Conservation (phyloP, 2,113 vertebrate species). For the Grantiella picta region DNA sequence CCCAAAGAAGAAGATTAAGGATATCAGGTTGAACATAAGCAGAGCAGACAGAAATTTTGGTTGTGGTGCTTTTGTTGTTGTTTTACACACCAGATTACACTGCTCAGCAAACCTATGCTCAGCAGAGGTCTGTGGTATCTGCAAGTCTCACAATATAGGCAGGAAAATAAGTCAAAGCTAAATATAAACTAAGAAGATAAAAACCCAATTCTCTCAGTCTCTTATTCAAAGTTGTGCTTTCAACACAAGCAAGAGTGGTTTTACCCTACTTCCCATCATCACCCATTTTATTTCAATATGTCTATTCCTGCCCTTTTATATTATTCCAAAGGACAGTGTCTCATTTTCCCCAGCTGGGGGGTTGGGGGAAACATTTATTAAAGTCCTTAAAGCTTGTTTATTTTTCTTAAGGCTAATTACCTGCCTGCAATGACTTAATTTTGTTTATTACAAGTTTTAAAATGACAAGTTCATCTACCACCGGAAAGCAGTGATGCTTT, state of each 20-base stretch:
- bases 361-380: not conserved
- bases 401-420: constrained; percentile 22
- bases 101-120: not conserved
- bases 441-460: constrained; percentile 27
- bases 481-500: constrained; percentile 23
- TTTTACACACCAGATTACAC: not conserved
- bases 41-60: not conserved
- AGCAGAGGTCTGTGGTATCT: not conserved
- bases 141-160: not conserved
- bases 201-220: not conserved
- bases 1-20: not conserved
- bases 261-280: not conserved
- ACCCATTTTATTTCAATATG: not conserved
- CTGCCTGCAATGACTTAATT: not conserved
- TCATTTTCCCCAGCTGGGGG: not conserved
- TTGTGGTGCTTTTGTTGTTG: not conserved
- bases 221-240: not conserved
- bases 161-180: not conserved
- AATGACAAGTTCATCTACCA: constrained; percentile 54
- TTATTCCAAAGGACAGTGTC: not conserved
- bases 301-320: not conserved
- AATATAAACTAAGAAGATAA: not conserved
- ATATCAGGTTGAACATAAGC: not conserved
- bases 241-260: not conserved
- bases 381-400: not conserved